phyloP scores from a whole-genome alignment of 2,113 vertebrate species.

The Hemibagrus wyckioides region DNA sequence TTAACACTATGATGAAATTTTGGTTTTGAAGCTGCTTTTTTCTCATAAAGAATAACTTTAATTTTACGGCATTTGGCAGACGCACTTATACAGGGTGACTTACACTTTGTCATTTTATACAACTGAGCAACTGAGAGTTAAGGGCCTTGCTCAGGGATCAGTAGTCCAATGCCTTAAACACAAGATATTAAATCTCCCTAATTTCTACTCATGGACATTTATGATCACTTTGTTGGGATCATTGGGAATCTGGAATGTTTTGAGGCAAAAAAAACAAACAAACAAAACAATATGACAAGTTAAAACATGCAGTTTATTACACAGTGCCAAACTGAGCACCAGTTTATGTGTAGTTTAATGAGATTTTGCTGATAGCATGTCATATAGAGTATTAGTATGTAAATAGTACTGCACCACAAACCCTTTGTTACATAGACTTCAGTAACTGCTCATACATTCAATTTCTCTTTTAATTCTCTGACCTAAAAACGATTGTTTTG shows the following conservation, averaged over 20 bases:
- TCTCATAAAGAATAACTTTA: not conserved
- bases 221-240: not conserved
- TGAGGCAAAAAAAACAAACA: not conserved
- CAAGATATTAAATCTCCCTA: too few species aligned
- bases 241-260: not conserved
- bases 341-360: not conserved
- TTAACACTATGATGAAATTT: not conserved
- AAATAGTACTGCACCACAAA: not conserved
- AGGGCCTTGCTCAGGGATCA: too few species aligned
- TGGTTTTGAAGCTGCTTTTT: not conserved
- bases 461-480: slow-evolving; percentile 11
- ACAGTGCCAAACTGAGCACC: not conserved
- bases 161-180: too few species aligned
- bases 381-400: not conserved
- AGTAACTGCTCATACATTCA: not conserved
- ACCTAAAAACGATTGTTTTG: not conserved
- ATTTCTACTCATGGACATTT: not conserved
- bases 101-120: too few species aligned
- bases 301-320: not conserved
- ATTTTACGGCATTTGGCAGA: too few species aligned
- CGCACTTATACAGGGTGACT: too few species aligned
- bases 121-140: too few species aligned
- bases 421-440: not conserved
- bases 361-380: not conserved
- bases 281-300: not conserved